A percentile compares a stretch with the other conserved stretches of the same genome.
These are phyloP conservation scores for Athene noctua DNA, from an alignment of 2,113 vertebrate genomes.

Conservation along the genomic window DNA sequence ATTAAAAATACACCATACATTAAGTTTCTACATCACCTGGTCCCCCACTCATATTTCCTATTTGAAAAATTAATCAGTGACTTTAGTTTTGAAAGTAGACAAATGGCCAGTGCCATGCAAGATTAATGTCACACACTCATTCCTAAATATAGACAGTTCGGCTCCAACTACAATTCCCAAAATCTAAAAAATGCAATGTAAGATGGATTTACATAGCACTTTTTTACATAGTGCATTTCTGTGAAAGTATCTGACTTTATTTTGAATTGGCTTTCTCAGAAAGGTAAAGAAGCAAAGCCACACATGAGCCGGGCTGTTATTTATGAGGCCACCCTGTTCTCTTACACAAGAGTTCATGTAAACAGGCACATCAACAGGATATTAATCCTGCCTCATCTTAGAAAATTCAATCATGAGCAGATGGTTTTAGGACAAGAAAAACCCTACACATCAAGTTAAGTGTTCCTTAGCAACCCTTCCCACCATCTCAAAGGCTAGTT, in stretches of 20 bases:
- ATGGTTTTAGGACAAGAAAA: not conserved
- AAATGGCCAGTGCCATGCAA: not conserved
- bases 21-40: not conserved
- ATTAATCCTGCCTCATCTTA: not conserved
- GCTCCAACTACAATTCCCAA: not conserved
- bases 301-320: not conserved
- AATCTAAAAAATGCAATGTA: not conserved
- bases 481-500: not conserved
- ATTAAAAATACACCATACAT: not conserved
- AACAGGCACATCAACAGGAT: not conserved
- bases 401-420: not conserved
- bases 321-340: not conserved
- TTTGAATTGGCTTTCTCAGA: not conserved
- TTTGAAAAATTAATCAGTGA: slow-evolving; percentile 1
- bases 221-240: not conserved
- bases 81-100: not conserved
- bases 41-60: not conserved
- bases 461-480: not conserved
- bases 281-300: not conserved
- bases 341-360: not conserved
- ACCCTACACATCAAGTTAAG: not conserved
- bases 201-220: not conserved
- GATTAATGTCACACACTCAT: not conserved
- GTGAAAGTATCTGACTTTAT: not conserved
- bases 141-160: not conserved